These are phyloP conservation scores for Tachina fera DNA, from an alignment of 2,888 invertebrate species.

Conservation along the genomic window DNA sequence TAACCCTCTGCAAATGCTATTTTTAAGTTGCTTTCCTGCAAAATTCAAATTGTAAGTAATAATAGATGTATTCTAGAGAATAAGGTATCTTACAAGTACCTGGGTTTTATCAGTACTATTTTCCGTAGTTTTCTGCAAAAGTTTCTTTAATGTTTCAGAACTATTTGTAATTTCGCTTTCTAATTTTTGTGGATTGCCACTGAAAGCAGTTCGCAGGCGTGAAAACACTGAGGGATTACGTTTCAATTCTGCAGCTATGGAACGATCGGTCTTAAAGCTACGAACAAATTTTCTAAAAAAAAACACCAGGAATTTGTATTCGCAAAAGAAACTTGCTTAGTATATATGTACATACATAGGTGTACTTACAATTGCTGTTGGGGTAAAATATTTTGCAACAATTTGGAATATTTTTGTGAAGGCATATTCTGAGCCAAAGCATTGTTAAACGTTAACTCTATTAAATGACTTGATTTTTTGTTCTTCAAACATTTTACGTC, in stretches of 20 bases:
- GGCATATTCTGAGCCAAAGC: constrained; percentile 49
- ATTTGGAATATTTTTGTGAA: constrained; percentile 54
- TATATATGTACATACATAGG: background rate
- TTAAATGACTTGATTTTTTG: constrained; percentile 70
- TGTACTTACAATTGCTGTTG: constrained; percentile 65
- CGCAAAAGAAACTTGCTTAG: background rate
- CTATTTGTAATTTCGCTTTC: constrained; percentile 76
- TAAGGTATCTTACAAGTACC: constrained; percentile 60
- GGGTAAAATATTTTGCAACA: constrained; percentile 56
- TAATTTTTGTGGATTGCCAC: constrained; percentile 74
- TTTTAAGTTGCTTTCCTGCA: constrained; percentile 89
- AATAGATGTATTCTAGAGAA: background rate
- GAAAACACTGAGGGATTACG: constrained; percentile 89
- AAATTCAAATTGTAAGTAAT: background rate
- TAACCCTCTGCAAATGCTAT: constrained; percentile 97
- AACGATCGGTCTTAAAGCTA: constrained; percentile 91
- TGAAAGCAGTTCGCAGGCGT: constrained; percentile 85
- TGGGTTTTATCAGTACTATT: constrained; percentile 73
- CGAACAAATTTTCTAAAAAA: constrained; percentile 82
- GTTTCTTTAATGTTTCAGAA: constrained; percentile 78
- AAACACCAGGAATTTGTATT: background rate
- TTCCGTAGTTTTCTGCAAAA: constrained; percentile 75
- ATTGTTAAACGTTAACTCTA: constrained; percentile 68
- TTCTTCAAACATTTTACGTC: constrained; percentile 63
- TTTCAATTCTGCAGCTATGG: constrained; percentile 87